A percentile compares a stretch with the other conserved stretches of the same genome.
These are phyloP conservation scores for Crotalus adamanteus DNA, from an alignment of 2,797 vertebrate genomes.

Conservation along the genomic window DNA sequence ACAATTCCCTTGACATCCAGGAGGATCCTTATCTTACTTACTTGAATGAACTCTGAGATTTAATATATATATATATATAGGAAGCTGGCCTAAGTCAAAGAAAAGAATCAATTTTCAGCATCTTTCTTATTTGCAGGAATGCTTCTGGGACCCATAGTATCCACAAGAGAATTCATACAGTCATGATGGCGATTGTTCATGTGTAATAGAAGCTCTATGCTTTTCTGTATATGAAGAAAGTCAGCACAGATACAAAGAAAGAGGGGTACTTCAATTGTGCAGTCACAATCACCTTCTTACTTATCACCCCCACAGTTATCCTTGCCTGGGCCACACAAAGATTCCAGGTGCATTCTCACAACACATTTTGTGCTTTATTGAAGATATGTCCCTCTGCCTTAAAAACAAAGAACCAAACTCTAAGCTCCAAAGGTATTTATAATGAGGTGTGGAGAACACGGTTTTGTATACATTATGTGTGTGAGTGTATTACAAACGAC, in stretches of 20 bases:
- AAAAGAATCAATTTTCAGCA: neutral
- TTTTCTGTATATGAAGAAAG: neutral
- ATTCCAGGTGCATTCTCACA: neutral
- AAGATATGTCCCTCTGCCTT: neutral
- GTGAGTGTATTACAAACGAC: neutral
- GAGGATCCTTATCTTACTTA: neutral
- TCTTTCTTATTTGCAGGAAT: neutral
- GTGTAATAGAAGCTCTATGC: neutral
- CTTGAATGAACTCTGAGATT: neutral
- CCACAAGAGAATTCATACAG: neutral
- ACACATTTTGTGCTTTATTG: neutral
- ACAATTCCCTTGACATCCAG: neutral
- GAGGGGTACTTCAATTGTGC: neutral
- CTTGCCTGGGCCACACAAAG: neutral
- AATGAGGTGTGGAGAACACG: neutral
- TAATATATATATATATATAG: neutral
- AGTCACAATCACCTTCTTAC: neutral
- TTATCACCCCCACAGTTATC: neutral
- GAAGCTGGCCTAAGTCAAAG: neutral
- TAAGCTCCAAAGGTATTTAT: neutral
- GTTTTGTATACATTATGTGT: neutral
- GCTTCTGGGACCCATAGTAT: neutral
- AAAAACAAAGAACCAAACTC: neutral
- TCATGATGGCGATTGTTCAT: neutral
- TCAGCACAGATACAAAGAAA: neutral